phyloP scores from a whole-genome alignment of 1,140 invertebrate species.

The Chrysomallon squamiferum region DNA sequence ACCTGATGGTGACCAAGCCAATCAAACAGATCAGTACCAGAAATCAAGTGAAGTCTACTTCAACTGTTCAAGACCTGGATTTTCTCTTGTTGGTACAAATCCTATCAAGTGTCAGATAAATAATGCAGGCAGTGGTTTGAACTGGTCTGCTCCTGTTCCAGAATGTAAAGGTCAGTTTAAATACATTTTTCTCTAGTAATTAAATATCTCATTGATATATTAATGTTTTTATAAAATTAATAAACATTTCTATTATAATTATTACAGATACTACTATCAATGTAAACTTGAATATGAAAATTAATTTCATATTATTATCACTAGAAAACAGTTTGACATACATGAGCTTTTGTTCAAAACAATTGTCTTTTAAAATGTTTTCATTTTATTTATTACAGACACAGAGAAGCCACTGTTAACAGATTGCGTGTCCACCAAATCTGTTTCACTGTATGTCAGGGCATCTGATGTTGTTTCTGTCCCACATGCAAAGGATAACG shows the following conservation, averaged over 20 bases:
- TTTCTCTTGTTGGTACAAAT: conserved; percentile 87
- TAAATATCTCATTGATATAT: no score
- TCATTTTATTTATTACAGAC: conserved; percentile 15
- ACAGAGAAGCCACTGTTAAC: conserved; percentile 15
- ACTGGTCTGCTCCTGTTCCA: conserved; percentile 7
- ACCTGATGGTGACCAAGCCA: conserved; percentile 84
- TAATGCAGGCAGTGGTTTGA: neutral
- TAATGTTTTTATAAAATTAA: no score
- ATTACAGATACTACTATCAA: no score
- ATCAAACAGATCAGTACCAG: conserved; percentile 83
- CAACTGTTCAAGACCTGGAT: conserved; percentile 87
- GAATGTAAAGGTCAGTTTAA: conserved; percentile 17
- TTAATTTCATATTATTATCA: no score
- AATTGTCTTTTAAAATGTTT: no score
- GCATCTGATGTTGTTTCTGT: conserved; percentile 9
- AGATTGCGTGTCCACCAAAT: conserved; percentile 9
- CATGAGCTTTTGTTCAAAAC: no score
- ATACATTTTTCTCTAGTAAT: no score
- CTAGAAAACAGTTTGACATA: no score
- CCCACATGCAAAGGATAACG: conserved; percentile 19
- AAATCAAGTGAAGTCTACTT: conserved; percentile 89
- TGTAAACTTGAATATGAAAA: no score
- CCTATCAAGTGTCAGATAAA: conserved; percentile 78
- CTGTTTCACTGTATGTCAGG: conserved; percentile 10
- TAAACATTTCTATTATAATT: no score